A percentile compares a stretch with the other conserved stretches of the same genome.
Conservation (phyloP, 2,113 vertebrate genomes). For the Syrrhaptes paradoxus region DNA sequence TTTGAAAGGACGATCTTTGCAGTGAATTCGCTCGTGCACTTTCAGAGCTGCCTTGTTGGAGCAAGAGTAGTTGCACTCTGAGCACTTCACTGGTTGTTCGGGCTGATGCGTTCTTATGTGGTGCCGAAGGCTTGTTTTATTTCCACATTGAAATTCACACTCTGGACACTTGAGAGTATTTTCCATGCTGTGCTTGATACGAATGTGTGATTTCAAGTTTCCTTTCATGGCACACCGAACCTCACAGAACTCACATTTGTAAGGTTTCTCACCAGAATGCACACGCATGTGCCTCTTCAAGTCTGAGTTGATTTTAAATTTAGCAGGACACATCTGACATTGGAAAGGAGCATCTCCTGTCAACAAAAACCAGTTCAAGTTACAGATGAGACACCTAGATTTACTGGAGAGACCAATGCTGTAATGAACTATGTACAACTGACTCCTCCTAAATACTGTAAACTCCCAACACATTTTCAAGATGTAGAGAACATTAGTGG, state of each 20-base stretch:
- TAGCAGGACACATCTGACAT: slow-evolving; percentile 92
- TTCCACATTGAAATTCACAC: slow-evolving; percentile 91
- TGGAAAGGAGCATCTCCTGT: slow-evolving; percentile 92
- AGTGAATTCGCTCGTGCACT: slow-evolving; percentile 90
- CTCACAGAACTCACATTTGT: slow-evolving; percentile 93
- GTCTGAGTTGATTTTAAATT: slow-evolving; percentile 99
- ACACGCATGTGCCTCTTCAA: slow-evolving; percentile 94
- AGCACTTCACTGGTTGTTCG: slow-evolving; percentile 86
- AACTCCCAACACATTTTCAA: neutral
- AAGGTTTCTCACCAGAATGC: slow-evolving; percentile 97
- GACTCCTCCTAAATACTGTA: neutral
- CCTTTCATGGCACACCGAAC: slow-evolving; percentile 98
- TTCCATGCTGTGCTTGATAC: slow-evolving; percentile 89
- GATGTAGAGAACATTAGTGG: neutral
- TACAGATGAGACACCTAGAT: neutral
- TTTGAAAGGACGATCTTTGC: slow-evolving; percentile 91
- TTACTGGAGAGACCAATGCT: neutral
- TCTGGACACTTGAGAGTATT: slow-evolving; percentile 85
- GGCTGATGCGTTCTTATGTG: slow-evolving; percentile 90
- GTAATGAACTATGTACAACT: fast-evolving
- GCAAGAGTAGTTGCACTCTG: slow-evolving; percentile 91
- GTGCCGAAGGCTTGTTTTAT: slow-evolving; percentile 87
- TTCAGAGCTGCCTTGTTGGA: slow-evolving; percentile 91
- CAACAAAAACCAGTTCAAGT: slow-evolving; percentile 29
- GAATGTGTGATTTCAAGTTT: slow-evolving; percentile 94